Conservation (phyloP, 2,113 vertebrate genomes). For the Laticauda laticaudata region DNA sequence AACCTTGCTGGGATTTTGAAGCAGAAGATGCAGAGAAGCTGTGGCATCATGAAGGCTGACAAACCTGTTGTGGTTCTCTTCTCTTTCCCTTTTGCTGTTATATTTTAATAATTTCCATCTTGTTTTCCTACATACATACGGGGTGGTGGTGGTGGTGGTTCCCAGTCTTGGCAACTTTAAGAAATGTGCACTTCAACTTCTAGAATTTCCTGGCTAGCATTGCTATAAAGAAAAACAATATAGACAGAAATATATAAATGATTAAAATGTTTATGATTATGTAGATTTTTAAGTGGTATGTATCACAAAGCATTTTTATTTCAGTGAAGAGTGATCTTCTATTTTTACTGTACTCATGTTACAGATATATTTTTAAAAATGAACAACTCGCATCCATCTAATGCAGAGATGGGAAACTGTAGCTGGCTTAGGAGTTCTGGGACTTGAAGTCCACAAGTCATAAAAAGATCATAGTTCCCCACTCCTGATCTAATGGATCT, state of each 20-base stretch:
- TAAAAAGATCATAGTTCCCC: neutral
- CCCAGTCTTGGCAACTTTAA: neutral
- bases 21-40: neutral
- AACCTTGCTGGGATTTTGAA: neutral
- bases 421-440: neutral
- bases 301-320: neutral
- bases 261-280: neutral
- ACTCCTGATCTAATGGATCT: neutral
- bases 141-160: neutral
- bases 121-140: neutral
- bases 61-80: neutral
- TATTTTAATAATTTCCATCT: neutral
- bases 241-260: neutral
- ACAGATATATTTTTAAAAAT: neutral
- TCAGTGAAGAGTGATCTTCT: conserved; percentile 12
- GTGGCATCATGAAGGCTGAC: neutral
- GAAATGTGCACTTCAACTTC: neutral
- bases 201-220: neutral
- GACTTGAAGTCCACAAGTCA: neutral
- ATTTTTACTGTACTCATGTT: neutral
- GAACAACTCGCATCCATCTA: accelerated
- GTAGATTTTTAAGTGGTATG: neutral
- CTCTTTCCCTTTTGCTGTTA: neutral
- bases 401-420: neutral
- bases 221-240: neutral